phyloP scores from a whole-genome alignment of 2,888 invertebrate genomes.

The Pollenia labialis region DNA sequence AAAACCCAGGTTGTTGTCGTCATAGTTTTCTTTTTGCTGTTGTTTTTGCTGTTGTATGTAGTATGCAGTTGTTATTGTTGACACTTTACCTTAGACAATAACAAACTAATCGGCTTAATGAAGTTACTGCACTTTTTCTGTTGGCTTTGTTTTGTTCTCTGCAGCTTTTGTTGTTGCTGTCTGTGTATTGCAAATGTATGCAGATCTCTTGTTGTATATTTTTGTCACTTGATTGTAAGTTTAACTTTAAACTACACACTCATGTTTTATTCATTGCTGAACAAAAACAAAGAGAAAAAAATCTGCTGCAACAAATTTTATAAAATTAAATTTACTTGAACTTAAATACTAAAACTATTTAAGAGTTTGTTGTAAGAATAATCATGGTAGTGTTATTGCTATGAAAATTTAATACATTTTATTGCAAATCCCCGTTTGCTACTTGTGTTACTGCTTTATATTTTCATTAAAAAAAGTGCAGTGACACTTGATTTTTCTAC shows the following conservation, averaged over 20 bases:
- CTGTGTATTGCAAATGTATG: slow-evolving; percentile 73
- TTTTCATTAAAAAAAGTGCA: slow-evolving; percentile 55
- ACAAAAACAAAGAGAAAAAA: background rate
- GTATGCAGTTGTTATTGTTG: slow-evolving; percentile 62
- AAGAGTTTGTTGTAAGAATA: slow-evolving; percentile 9
- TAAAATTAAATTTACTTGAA: slow-evolving; percentile 48
- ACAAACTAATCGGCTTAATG: slow-evolving; percentile 77
- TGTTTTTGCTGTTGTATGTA: background rate
- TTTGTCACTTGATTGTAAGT: slow-evolving; percentile 65
- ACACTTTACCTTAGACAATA: slow-evolving; percentile 71
- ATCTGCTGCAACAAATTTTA: slow-evolving; percentile 46
- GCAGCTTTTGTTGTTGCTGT: slow-evolving; percentile 31
- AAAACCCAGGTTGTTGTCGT: slow-evolving; percentile 41
- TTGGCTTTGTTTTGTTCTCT: slow-evolving; percentile 7
- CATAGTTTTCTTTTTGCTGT: background rate
- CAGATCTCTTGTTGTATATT: slow-evolving; percentile 72
- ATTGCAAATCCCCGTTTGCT: slow-evolving; percentile 13
- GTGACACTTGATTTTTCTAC: slow-evolving; percentile 71
- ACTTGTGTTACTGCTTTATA: background rate
- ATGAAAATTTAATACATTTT: slow-evolving; percentile 34
- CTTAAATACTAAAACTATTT: slow-evolving; percentile 49
- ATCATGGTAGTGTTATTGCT: slow-evolving; percentile 7
- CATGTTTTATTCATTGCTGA: slow-evolving; percentile 63
- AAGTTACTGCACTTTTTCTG: slow-evolving; percentile 73
- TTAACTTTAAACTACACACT: slow-evolving; percentile 62